Percentiles rank a stretch among this genome's conserved stretches.
phyloP scores from a whole-genome alignment of 1,140 invertebrate genomes.

The Drepana arcuata region DNA sequence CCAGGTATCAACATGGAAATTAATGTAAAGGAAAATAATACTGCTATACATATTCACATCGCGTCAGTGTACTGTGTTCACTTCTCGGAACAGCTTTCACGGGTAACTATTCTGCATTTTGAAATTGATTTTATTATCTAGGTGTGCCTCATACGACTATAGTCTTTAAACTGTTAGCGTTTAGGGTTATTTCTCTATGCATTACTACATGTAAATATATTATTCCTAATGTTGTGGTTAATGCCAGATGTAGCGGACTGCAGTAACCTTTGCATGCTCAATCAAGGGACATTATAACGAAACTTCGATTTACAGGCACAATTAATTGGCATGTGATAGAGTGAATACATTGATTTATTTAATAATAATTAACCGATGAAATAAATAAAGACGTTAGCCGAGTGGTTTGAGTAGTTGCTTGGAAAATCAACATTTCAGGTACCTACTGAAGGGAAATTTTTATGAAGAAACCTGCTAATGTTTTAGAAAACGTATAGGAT shows the following conservation, averaged over 20 bases:
- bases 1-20: not conserved
- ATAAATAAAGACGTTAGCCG: no score
- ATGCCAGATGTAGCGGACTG: constrained; percentile 28
- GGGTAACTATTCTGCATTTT: constrained; percentile 30
- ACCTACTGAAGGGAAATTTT: no score
- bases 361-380: no score
- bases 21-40: constrained; percentile 16
- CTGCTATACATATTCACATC: constrained; percentile 31
- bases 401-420: no score
- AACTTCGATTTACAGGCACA: constrained; percentile 53
- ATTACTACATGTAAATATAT: not conserved
- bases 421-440: no score
- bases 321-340: constrained; percentile 18
- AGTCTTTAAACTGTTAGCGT: constrained; percentile 12
- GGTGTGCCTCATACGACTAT: constrained; percentile 1
- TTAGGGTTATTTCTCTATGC: not conserved
- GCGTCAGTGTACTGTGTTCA: constrained; percentile 21
- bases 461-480: no score
- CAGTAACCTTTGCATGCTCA: constrained; percentile 24
- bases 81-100: constrained; percentile 55
- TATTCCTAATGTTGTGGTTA: constrained; percentile 30
- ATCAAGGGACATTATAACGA: constrained; percentile 41
- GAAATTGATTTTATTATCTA: constrained; percentile 29
- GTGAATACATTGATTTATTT: no score
- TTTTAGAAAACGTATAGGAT: no score